These are phyloP conservation scores for Dinoponera quadriceps DNA, from an alignment of 1,140 invertebrate genomes.

Conservation along the genomic window DNA sequence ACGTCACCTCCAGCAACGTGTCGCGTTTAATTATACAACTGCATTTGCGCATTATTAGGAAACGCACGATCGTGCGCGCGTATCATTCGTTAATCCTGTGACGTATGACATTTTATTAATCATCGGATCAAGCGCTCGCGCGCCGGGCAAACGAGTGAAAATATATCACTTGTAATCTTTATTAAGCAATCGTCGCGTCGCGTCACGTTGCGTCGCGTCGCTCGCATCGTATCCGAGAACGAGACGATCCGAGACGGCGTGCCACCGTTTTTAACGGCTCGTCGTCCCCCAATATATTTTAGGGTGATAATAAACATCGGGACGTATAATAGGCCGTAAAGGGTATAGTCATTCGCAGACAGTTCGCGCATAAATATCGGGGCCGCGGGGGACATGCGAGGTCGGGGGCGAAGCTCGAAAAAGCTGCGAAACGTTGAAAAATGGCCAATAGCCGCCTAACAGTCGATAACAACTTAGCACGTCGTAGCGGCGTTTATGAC, in stretches of 20 bases:
- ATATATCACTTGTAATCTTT: constrained; percentile 63
- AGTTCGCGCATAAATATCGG: constrained; percentile 46
- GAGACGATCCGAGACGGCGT: constrained; percentile 8
- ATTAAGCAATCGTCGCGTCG: constrained; percentile 24
- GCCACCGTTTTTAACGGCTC: constrained; percentile 43
- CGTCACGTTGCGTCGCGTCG: constrained; percentile 2
- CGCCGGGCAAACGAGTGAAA: constrained; percentile 44
- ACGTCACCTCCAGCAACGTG: constrained; percentile 39
- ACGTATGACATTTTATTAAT: constrained; percentile 61
- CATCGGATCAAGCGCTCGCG: constrained; percentile 34
- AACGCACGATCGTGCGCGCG: constrained; percentile 1
- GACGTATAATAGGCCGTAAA: constrained; percentile 17
- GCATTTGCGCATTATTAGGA: constrained; percentile 50
- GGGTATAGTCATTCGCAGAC: constrained; percentile 10
- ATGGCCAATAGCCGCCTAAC: constrained; percentile 36
- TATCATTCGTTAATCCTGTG: constrained; percentile 48
- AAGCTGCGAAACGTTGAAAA: constrained; percentile 47
- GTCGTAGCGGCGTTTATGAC: constrained; percentile 39
- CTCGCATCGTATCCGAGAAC: constrained; percentile 27
- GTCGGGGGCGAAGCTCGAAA: not conserved
- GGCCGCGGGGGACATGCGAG: not conserved
- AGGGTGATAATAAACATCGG: constrained; percentile 51
- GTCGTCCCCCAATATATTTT: constrained; percentile 48
- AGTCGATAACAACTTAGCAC: constrained; percentile 16
- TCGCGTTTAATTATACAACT: constrained; percentile 55